Evolutionary conservation across 2,888 invertebrate genomes (phyloP), one percentile per base, ranked within the genome.

Genomic region (Formica aserva): DNA sequence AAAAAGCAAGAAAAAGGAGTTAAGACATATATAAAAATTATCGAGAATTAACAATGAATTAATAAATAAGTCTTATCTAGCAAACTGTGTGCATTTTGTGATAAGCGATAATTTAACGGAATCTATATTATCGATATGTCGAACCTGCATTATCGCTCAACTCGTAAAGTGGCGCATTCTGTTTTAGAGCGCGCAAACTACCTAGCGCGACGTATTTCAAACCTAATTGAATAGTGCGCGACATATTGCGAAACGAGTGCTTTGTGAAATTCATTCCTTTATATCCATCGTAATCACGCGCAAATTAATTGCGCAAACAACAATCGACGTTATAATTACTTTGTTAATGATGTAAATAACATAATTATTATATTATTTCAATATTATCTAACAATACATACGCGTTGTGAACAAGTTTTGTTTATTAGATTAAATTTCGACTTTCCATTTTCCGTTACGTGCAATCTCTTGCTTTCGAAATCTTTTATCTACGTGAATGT

Each of bases 121-220:
- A 48, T 1, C 52, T 52, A n/a, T 2, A 8, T 52, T 52, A n/a
- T n/a, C 52, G n/a, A 52, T 13, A 45, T 8, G 52, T 52, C 1
- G 18, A 60, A 60, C 18, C 13, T 8, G 18, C 13, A 18, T 74
- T 74, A 74, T 4, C 29, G 13, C 1, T 3, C 13, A 60, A 60
- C 8, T 52, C 18, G 62, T 62, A 13, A 45, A 45, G 63, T 62
- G n/a, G 29, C 15, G 74, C 9, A 15, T 41, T 62, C 74, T 74
- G 29, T 4, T 15, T 1, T 4, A 4, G 11, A 41, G 13, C 41
- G 15, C 3, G 13, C 29, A 0, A 62, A 74, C 41, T 52, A 52
- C 3, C 8, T n/a, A 8, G n/a, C 2, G 15, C n/a, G 8, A 3
- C 11, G 8, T 63, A 38, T 60, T 74, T 74, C 29, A 60, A 74